Conservation (phyloP, 2,888 invertebrate species). For the Erannis defoliaria region DNA sequence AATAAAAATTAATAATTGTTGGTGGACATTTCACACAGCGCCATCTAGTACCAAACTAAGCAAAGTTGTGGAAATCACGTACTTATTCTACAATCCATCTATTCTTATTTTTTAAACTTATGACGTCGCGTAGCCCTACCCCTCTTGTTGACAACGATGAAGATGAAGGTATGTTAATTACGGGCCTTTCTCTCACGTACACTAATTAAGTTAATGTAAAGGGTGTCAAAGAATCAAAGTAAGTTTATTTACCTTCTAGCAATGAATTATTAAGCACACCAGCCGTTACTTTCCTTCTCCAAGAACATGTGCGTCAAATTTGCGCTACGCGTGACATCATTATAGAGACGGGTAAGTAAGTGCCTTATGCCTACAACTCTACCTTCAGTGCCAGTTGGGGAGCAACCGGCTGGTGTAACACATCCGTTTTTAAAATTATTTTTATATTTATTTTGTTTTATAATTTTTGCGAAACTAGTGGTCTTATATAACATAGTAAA, state of each 20-base stretch:
- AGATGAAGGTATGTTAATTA: background rate
- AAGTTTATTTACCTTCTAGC: constrained; percentile 18
- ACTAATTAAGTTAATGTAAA: constrained; percentile 7
- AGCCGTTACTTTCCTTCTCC: constrained; percentile 21
- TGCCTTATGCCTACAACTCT: constrained; percentile 25
- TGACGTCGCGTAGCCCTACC: no score
- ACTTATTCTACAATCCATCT: no score
- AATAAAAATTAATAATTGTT: no score
- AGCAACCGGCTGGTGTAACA: background rate
- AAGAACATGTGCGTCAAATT: constrained; percentile 42
- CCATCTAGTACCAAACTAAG: no score
- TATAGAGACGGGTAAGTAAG: constrained; percentile 35
- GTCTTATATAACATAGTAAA: no score
- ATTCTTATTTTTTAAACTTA: no score
- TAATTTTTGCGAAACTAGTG: no score
- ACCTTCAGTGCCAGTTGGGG: constrained; percentile 15
- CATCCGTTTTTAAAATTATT: background rate
- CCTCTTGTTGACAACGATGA: background rate
- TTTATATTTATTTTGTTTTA: background rate
- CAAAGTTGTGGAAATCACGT: no score
- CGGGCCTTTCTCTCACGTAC: background rate
- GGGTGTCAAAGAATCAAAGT: constrained; percentile 16
- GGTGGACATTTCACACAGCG: no score
- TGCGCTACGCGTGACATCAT: constrained; percentile 43
- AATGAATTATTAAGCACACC: constrained; percentile 24